Conservation (phyloP, 30 jellyfish, hydroid and myxozoan species). For the Aurelia sp. region DNA sequence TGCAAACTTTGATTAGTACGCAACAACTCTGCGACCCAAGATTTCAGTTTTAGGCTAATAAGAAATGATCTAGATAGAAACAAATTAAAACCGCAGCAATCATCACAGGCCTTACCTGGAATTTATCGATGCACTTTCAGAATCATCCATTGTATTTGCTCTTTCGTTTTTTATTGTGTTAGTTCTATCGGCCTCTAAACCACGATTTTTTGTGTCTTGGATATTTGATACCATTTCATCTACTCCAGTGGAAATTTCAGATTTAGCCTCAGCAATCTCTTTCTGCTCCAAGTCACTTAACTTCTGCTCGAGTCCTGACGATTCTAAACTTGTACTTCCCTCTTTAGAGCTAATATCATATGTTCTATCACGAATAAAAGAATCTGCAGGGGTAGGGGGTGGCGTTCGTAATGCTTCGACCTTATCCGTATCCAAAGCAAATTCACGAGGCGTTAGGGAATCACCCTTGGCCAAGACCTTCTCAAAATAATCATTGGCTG, state of each 20-base stretch:
- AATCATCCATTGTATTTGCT: background rate
- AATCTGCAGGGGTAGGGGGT: slow-evolving; percentile 49
- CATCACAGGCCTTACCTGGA: slow-evolving; percentile 9
- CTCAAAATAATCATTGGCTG: slow-evolving; percentile 24
- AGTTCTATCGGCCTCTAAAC: too few species aligned
- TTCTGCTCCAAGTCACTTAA: background rate
- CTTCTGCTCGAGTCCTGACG: slow-evolving; percentile 34
- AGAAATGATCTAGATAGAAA: too few species aligned
- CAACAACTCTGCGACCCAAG: too few species aligned
- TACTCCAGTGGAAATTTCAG: background rate
- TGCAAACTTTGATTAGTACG: too few species aligned
- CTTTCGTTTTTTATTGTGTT: too few species aligned
- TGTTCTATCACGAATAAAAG: background rate
- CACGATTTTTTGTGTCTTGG: too few species aligned
- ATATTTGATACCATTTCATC: too few species aligned
- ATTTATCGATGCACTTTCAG: slow-evolving; percentile 23
- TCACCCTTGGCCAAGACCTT: slow-evolving; percentile 40
- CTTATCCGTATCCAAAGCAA: background rate
- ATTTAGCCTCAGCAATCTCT: background rate
- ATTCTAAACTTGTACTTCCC: background rate
- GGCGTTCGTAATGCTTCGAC: slow-evolving; percentile 39
- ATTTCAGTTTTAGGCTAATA: too few species aligned
- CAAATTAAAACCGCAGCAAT: too few species aligned
- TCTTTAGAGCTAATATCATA: background rate
- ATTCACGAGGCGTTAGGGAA: slow-evolving; percentile 20